phyloP scores from a whole-genome alignment of 2,888 invertebrate species.

The Drepanosiphum platanoidis region DNA sequence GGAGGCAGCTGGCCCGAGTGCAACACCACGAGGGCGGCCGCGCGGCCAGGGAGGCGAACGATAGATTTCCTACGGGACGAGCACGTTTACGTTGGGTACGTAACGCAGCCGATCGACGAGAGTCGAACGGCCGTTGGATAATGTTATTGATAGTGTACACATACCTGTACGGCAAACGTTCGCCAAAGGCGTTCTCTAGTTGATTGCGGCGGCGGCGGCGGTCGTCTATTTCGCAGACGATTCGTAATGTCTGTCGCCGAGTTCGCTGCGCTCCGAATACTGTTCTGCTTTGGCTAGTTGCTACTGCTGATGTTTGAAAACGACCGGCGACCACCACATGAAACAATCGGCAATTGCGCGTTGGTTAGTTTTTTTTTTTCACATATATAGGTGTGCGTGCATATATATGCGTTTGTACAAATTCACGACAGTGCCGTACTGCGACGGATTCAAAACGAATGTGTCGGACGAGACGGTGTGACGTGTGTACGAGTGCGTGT shows the following conservation, averaged over 20 bases:
- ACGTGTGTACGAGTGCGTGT: background rate
- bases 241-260: background rate
- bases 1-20: background rate
- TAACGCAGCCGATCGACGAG: background rate
- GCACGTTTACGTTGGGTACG: background rate
- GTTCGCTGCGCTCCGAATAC: background rate
- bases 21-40: background rate
- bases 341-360: constrained; percentile 44
- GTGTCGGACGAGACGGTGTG: background rate
- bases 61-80: too few species aligned
- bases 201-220: background rate
- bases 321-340: constrained; percentile 21
- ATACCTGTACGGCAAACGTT: constrained; percentile 56
- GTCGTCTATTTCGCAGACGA: constrained; percentile 27
- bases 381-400: background rate
- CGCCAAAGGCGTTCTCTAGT: constrained; percentile 42
- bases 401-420: background rate
- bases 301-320: background rate
- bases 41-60: too few species aligned
- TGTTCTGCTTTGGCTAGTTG: background rate
- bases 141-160: background rate
- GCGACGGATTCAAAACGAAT: background rate
- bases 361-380: background rate
- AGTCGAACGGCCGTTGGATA: background rate
- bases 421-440: background rate